Percentiles rank a stretch among this genome's conserved stretches.
Evolutionary conservation across 2,888 invertebrate species (phyloP).

Genomic region (Dynastes hyllus): DNA sequence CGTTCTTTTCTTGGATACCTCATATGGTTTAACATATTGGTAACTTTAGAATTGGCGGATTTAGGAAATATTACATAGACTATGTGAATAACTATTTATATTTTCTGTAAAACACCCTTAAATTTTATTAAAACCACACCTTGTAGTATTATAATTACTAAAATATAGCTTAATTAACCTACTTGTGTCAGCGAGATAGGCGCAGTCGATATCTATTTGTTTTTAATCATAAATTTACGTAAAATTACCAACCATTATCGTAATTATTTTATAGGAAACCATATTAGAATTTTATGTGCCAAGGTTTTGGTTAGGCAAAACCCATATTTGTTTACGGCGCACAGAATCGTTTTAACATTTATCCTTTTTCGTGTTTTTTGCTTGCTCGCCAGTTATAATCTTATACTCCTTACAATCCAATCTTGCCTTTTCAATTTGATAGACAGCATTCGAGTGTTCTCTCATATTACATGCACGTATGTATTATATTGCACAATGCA

Average conservation of each 20-base stretch:
- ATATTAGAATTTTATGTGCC: conserved; percentile 21
- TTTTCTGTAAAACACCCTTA: too few relatives aligned
- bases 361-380: conserved; percentile 16
- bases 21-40: too few relatives aligned
- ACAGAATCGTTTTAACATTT: conserved; percentile 8
- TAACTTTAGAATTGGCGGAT: too few relatives aligned
- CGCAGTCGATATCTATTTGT: too few relatives aligned
- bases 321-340: background rate
- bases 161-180: too few relatives aligned
- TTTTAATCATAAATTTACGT: too few relatives aligned
- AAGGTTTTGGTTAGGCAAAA: conserved; percentile 12
- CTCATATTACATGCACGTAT: background rate
- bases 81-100: too few relatives aligned
- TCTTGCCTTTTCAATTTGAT: background rate
- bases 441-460: conserved; percentile 19
- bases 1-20: too few relatives aligned
- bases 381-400: background rate
- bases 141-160: too few relatives aligned
- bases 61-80: too few relatives aligned
- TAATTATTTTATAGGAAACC: conserved; percentile 18
- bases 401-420: background rate
- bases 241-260: background rate
- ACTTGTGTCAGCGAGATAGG: too few relatives aligned
- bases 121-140: too few relatives aligned
- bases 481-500: conserved; percentile 9